Evolutionary conservation across 2,797 vertebrate species (phyloP).

Genomic region (Brachyalestes nurse): DNA sequence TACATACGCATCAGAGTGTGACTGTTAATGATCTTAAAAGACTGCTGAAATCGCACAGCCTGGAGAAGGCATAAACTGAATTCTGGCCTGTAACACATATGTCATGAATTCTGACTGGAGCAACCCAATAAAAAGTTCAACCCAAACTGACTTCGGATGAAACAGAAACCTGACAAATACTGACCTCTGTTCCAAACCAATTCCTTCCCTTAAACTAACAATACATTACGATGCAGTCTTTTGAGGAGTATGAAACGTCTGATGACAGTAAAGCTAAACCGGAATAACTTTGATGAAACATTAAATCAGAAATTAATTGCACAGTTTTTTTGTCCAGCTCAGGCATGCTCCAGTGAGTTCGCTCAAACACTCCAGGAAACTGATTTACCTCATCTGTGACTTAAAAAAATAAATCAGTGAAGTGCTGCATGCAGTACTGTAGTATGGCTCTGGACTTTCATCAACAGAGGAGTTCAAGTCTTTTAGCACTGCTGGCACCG

Average conservation of each 20-base stretch:
- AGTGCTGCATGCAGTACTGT: conserved; percentile 7
- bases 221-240: not conserved
- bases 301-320: not conserved
- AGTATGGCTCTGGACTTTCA: conserved; percentile 25
- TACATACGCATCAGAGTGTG: no score
- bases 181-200: not conserved
- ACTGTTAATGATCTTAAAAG: no score
- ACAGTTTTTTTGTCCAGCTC: not conserved
- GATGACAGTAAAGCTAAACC: not conserved
- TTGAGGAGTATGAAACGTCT: not conserved
- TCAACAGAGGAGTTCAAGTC: conserved; percentile 38
- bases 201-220: not conserved
- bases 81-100: not conserved
- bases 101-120: no score
- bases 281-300: not conserved
- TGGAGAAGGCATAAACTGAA: not conserved
- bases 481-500: conserved; percentile 23
- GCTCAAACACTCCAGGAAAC: conserved; percentile 1
- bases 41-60: no score
- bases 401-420: no score
- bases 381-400: not conserved
- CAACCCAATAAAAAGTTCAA: no score
- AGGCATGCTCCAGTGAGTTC: not conserved
- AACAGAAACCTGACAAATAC: no score
- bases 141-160: no score